Evolutionary conservation across 2,797 vertebrate genomes (phyloP).

Genomic region (Falco biarmicus): DNA sequence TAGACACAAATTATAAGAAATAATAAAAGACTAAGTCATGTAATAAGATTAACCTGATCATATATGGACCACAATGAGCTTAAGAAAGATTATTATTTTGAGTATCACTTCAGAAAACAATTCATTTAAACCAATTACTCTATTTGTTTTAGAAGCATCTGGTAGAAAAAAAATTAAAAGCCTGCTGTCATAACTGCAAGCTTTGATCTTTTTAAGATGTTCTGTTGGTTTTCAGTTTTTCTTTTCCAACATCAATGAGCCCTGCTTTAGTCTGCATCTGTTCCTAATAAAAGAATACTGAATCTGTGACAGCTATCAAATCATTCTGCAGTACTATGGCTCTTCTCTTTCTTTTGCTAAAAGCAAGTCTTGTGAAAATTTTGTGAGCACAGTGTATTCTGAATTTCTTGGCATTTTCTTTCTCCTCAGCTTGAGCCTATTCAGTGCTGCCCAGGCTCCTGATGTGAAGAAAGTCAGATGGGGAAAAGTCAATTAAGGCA

Average conservation of each 20-base stretch:
- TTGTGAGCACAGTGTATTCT: neutral
- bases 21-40: neutral
- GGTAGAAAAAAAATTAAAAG: neutral
- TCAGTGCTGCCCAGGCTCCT: neutral
- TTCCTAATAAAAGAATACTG: neutral
- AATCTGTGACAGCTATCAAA: neutral
- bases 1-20: neutral
- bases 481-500: constrained; percentile 12
- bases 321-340: fast-evolving
- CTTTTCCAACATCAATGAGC: neutral
- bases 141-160: neutral
- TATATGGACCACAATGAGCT: neutral
- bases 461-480: neutral
- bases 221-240: neutral
- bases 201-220: neutral
- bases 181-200: neutral
- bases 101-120: neutral
- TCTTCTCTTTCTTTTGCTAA: neutral
- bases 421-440: neutral
- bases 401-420: neutral
- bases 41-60: neutral
- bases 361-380: neutral
- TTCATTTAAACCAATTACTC: neutral
- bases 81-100: neutral
- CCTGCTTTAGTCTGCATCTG: neutral